Evolutionary conservation across 1,140 invertebrate genomes (phyloP), one percentile per base, ranked within the genome.

Genomic region (Grapholita molesta): DNA sequence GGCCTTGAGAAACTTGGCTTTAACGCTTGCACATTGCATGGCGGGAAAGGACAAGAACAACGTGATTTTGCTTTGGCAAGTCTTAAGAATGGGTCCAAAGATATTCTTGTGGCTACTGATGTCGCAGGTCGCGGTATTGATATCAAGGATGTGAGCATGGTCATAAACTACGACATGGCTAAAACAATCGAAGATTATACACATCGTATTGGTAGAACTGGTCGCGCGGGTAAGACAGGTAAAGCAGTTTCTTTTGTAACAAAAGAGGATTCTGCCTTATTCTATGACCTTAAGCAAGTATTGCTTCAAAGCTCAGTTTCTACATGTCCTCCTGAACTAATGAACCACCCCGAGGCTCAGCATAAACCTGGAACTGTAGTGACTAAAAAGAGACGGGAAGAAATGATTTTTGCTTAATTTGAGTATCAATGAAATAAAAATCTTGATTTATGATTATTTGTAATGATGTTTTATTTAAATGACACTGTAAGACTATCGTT

Each of bases 111-210:
- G n/a, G 99, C 99, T 0, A 99, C 99, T 4, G 99, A 99, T 93
- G 99, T 99, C 1, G 99, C 99, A 84, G 99, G 99, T 77, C 96
- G 99, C 95, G 99, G 99, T 98, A 99, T 99, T 74, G 99, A 99
- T 84, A 99, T 99, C 80, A 99, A 99, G 89, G 99, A 99, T 92
- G 99, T 99, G 0, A 99, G 98, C 0, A 94, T 99, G 91, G 98
- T 99, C 70, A 98, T 99, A 75, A 99, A 99, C 91, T 99, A 99
- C 78, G 99, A 99, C 89, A 99, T 99, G 99, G 98, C 99, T 0
- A 99, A 99, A 91, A 95, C 96, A 64, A 99, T 99, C 85, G 98
- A 99, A 94, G 99, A 99, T 94, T 99, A 99, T 82, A 99, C 98
- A 0, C 99, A 99, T 96, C 96, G 99, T 94, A 99, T 99, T 88